phyloP scores from a whole-genome alignment of 2,797 vertebrate species.

The Bufotes viridis region DNA sequence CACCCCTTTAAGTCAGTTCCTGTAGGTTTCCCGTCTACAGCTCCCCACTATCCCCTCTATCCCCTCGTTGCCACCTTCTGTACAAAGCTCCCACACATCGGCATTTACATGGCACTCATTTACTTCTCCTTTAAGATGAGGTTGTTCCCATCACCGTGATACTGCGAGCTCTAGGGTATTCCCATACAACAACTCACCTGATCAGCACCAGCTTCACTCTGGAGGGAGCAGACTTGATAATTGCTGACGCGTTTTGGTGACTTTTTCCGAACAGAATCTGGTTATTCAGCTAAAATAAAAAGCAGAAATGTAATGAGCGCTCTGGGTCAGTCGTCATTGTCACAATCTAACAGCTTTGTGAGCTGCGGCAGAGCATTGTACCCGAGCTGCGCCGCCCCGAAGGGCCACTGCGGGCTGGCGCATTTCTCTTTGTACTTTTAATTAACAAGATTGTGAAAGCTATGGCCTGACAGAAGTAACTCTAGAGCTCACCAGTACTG shows the following conservation, averaged over 20 bases:
- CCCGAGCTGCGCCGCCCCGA: not conserved
- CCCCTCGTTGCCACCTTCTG: not conserved
- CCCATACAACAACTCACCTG: slow-evolving; percentile 75
- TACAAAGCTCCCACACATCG: no score
- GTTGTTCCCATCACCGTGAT: no score
- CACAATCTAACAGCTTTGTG: not conserved
- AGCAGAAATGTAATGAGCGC: no score
- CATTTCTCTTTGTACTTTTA: not conserved
- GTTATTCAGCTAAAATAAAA: slow-evolving; percentile 85
- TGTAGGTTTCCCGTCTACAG: not conserved
- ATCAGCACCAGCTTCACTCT: slow-evolving; percentile 92
- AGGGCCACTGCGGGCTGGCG: not conserved
- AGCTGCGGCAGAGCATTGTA: not conserved
- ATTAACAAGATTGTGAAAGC: not conserved
- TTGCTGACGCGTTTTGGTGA: slow-evolving; percentile 95
- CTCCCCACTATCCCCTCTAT: not conserved
- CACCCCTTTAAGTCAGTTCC: no score
- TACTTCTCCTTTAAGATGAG: no score
- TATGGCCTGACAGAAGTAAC: not conserved
- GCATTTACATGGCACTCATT: no score
- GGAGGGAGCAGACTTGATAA: slow-evolving; percentile 88
- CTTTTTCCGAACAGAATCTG: slow-evolving; percentile 94
- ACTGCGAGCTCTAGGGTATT: not conserved
- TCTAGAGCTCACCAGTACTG: not conserved
- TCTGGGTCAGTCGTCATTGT: not conserved